phyloP scores from a whole-genome alignment of 2,797 vertebrate species.

The Clarias platycephalus region DNA sequence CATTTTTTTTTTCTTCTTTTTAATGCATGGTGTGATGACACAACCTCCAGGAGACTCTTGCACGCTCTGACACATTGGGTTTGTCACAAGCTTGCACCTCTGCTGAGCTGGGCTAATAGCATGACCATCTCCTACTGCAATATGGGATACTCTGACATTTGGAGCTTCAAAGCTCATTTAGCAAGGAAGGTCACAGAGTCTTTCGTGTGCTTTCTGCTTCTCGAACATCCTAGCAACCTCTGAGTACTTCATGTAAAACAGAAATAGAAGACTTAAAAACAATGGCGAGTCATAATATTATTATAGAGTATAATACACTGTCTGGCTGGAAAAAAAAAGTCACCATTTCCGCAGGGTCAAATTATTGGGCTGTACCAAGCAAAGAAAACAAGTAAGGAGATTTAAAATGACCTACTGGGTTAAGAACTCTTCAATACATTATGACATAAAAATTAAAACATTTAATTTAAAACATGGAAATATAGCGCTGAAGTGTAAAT shows the following conservation, averaged over 20 bases:
- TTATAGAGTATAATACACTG: too few relatives aligned
- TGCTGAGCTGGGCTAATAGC: slow-evolving; percentile 25
- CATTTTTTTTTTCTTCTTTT: background rate
- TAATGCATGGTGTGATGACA: slow-evolving; percentile 1
- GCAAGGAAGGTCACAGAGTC: slow-evolving; percentile 14
- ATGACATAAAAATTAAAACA: too few relatives aligned
- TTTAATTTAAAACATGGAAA: too few relatives aligned
- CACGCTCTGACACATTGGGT: background rate
- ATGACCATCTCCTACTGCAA: slow-evolving; percentile 17
- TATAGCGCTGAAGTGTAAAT: too few relatives aligned
- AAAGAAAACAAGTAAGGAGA: too few relatives aligned
- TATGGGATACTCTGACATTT: slow-evolving; percentile 19
- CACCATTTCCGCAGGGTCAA: too few relatives aligned
- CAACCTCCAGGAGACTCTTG: slow-evolving; percentile 10
- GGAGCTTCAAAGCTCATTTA: slow-evolving; percentile 16
- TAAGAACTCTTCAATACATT: too few relatives aligned
- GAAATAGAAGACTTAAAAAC: background rate
- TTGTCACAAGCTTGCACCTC: slow-evolving; percentile 17
- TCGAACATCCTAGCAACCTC: background rate
- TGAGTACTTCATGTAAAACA: background rate
- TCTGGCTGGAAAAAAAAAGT: too few relatives aligned
- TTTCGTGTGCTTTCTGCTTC: background rate
- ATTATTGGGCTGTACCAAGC: too few relatives aligned
- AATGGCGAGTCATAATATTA: background rate
- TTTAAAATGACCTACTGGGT: too few relatives aligned